Conservation (phyloP, 2,888 invertebrate genomes). For the Drosophila helvetica region DNA sequence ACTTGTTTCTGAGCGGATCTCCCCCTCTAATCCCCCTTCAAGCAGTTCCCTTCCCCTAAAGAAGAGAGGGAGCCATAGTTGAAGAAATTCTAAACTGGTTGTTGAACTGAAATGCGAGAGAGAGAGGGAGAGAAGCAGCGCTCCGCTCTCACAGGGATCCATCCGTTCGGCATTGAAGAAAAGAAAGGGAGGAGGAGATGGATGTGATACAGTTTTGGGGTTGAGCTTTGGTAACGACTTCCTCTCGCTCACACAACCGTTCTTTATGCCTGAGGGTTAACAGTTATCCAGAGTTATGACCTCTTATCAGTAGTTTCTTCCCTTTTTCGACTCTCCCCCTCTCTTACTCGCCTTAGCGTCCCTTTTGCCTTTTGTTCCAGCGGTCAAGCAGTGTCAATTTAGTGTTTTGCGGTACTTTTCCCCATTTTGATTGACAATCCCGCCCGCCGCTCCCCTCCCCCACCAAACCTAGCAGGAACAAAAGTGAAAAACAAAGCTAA, state of each 20-base stretch:
- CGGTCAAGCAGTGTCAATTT: slow-evolving; percentile 6
- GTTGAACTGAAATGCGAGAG: slow-evolving; percentile 57
- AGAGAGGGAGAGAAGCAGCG: background rate
- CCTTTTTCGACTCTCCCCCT: background rate
- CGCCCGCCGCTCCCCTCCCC: background rate
- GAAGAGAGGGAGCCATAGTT: slow-evolving; percentile 23
- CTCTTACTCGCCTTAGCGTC: background rate
- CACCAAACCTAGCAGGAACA: slow-evolving; percentile 32
- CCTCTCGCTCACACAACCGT: background rate
- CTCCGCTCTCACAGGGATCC: slow-evolving; percentile 32
- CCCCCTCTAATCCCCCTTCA: slow-evolving; percentile 8
- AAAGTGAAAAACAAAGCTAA: slow-evolving; percentile 58
- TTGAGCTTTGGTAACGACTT: slow-evolving; percentile 19
- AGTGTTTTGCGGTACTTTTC: slow-evolving; percentile 7
- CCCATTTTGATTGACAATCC: slow-evolving; percentile 22
- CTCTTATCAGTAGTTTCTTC: slow-evolving; percentile 53
- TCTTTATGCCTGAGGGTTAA: slow-evolving; percentile 45
- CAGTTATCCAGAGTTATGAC: slow-evolving; percentile 47
- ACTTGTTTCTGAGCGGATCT: slow-evolving; percentile 58
- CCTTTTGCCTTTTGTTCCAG: slow-evolving; percentile 7
- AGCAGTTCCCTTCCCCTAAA: background rate
- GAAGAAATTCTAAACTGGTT: slow-evolving; percentile 74
- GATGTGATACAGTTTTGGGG: slow-evolving; percentile 42
- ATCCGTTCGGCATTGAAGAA: slow-evolving; percentile 56
- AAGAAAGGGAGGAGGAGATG: slow-evolving; percentile 2